Base-by-base conservation (phyloP, 2,888 invertebrate species). In the Eulithis prunata region DNA sequence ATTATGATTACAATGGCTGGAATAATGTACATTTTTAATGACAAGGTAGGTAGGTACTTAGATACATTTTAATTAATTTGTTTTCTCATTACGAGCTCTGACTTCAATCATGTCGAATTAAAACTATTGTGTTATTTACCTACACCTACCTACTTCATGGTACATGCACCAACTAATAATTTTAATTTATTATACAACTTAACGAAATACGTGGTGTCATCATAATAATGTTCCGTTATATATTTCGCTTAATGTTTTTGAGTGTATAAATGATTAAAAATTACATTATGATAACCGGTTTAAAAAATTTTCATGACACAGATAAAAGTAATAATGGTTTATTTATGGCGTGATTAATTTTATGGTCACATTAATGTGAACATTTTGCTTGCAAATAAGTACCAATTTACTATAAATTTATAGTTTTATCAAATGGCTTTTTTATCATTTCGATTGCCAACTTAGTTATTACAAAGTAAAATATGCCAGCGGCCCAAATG, bases 271-370 rank as follows among this genome's bases (percentile, higher is more conserved):
- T 38, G n/a, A 36, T 46, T 7, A n/a, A 13, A 46, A 46, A 14
- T 41, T 10, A 1, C 28, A 58, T 58, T 52, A 52, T 47, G 47
- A 51, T 52, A 12, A 13, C 36, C 21, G 28, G 8, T 51, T 58
- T 57, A 55, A 43, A 43, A 58, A 51, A 43, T 43, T 46, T 59
- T 53, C 45, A 64, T 52, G 46, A 45, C 59, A 56, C 56, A 59
- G 55, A 46, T 66, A 61, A 51, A 58, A 66, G 43, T 52, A 54
- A 60, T 58, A 62, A 43, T 21, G 21, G 21, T 21, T 38, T 38
- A 13, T 58, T 62, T 57, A 64, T 41, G 13, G 49, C 41, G 66
- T 47, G 57, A 66, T 66, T 61, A 66, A 46, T 14, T 57, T 60
- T 57, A 61, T 38, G 38, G 28, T 21, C 11, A 62, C 59, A 69